Percentiles rank a stretch among this genome's conserved stretches.
Conservation (phyloP, 2,888 invertebrate genomes). For the Tyria jacobaeae region DNA sequence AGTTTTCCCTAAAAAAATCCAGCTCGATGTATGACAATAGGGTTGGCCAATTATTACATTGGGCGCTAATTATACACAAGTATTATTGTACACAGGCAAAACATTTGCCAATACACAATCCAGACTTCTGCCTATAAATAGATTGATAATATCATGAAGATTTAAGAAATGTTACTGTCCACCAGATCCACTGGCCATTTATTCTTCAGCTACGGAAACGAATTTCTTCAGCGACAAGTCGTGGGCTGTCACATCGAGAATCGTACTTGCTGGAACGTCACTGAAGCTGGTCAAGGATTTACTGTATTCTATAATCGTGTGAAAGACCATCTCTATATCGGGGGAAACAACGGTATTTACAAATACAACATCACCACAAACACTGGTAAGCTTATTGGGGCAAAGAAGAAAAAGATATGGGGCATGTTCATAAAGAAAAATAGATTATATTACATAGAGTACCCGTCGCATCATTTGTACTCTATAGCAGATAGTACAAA, state of each 20-base stretch:
- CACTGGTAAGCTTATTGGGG: background rate
- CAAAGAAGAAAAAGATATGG: conserved; percentile 2
- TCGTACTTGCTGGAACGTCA: background rate
- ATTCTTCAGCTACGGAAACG: conserved; percentile 13
- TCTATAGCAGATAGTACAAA: background rate
- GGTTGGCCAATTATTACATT: too few species aligned
- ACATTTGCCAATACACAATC: too few species aligned
- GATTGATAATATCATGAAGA: too few species aligned
- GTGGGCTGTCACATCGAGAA: conserved; percentile 9
- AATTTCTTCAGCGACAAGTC: background rate
- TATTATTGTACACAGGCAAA: too few species aligned
- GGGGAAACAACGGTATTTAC: conserved; percentile 6
- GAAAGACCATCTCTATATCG: conserved; percentile 2
- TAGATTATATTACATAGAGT: background rate
- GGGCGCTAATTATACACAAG: too few species aligned
- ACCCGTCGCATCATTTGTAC: conserved; percentile 4
- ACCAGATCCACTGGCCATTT: conserved; percentile 10
- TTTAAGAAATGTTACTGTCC: background rate
- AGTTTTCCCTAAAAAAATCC: too few species aligned
- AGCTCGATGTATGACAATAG: too few species aligned
- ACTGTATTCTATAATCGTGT: background rate
- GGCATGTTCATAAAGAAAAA: background rate
- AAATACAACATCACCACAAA: conserved; percentile 1
- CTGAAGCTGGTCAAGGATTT: background rate
- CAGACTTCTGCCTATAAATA: too few species aligned